Evolutionary conservation across 2,888 invertebrate genomes (phyloP).

Genomic region (Epinotia demarniana): DNA sequence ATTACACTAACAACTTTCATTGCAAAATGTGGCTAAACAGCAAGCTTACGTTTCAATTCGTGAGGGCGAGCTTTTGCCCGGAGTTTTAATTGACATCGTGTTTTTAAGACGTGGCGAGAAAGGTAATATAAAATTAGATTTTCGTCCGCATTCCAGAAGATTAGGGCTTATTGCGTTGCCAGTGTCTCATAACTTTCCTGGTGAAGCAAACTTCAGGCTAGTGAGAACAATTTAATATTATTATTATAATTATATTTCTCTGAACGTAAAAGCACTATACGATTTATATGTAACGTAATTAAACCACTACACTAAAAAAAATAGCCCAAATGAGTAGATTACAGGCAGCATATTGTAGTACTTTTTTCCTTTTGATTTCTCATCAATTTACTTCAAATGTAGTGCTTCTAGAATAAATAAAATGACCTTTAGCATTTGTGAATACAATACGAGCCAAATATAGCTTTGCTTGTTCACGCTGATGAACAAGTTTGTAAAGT

Average conservation of each 20-base stretch:
- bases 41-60: constrained; percentile 30
- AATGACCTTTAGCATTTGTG: no score
- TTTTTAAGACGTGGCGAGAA: constrained; percentile 16
- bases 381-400: no score
- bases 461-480: not conserved
- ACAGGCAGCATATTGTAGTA: no score
- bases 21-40: constrained; percentile 2
- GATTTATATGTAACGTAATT: no score
- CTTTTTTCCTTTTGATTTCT: no score
- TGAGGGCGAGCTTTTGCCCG: constrained; percentile 10
- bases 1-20: constrained; percentile 3
- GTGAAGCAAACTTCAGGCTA: no score
- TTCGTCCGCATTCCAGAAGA: not conserved
- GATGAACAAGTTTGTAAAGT: not conserved
- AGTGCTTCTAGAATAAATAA: no score
- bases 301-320: no score
- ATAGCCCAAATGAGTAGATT: no score
- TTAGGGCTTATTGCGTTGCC: constrained; percentile 6
- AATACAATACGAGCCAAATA: not conserved
- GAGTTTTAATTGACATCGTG: constrained; percentile 27
- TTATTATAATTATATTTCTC: no score
- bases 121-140: constrained; percentile 21
- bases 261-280: no score
- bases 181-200: not conserved
- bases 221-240: no score